A percentile compares a stretch with the other conserved stretches of the same genome.
Conservation (phyloP, 1,140 invertebrate species). For the Cepaea nemoralis region DNA sequence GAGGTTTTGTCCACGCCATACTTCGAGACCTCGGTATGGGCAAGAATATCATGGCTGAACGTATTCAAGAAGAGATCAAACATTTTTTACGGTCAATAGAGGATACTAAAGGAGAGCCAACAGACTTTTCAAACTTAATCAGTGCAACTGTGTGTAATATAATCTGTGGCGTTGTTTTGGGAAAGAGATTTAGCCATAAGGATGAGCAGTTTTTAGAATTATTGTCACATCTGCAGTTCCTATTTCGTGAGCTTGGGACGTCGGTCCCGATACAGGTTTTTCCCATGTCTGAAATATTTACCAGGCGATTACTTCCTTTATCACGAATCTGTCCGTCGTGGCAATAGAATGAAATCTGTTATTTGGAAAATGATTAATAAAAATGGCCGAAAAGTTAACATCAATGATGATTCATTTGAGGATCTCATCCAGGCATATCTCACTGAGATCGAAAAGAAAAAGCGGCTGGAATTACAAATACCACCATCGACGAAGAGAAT, state of each 20-base stretch:
- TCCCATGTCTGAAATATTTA: constrained; percentile 44
- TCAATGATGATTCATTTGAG: constrained; percentile 40
- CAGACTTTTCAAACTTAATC: neutral
- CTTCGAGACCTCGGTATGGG: neutral
- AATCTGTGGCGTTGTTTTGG: constrained; percentile 91
- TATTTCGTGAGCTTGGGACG: neutral
- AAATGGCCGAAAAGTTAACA: constrained; percentile 6
- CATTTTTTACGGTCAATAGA: neutral
- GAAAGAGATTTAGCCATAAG: constrained; percentile 81
- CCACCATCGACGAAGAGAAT: constrained; percentile 43
- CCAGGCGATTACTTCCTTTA: constrained; percentile 51
- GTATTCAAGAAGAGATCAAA: neutral
- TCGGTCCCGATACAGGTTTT: constrained; percentile 41
- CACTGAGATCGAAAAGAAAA: constrained; percentile 38
- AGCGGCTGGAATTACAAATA: constrained; percentile 19
- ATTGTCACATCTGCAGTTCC: constrained; percentile 31
- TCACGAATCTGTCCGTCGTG: neutral
- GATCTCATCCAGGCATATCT: constrained; percentile 53
- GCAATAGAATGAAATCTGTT: constrained; percentile 17
- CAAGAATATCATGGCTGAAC: neutral
- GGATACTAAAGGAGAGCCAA: neutral
- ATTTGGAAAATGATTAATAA: constrained; percentile 23
- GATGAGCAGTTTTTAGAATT: constrained; percentile 45
- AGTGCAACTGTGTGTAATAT: constrained; percentile 86
- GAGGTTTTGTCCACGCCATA: constrained; percentile 79